Evolutionary conservation across 2,113 vertebrate genomes (phyloP).

Genomic region (Oryzias celebensis): DNA sequence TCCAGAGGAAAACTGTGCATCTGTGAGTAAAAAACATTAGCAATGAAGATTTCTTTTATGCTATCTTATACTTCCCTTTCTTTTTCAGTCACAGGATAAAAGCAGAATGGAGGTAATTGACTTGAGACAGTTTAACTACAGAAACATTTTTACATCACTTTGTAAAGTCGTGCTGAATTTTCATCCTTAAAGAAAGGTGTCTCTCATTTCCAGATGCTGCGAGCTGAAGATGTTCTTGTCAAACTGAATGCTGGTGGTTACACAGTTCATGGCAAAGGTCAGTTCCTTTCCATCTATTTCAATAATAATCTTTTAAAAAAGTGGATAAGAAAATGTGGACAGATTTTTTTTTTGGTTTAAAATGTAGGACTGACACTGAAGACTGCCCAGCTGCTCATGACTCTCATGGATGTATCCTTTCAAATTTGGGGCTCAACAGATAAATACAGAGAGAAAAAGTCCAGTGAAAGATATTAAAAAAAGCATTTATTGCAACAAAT

Average conservation of each 20-base stretch:
- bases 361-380: slow-evolving; percentile 57
- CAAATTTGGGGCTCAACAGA: too few relatives aligned
- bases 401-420: slow-evolving; percentile 69
- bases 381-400: slow-evolving; percentile 57
- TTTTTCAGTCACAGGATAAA: slow-evolving; percentile 52
- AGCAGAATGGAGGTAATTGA: slow-evolving; percentile 29
- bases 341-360: not conserved
- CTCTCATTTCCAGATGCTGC: slow-evolving; percentile 39
- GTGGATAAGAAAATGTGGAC: not conserved
- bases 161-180: not conserved
- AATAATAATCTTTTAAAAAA: not conserved
- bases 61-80: not conserved
- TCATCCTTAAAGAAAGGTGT: not conserved
- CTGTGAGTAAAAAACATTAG: slow-evolving; percentile 30
- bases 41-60: too few relatives aligned
- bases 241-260: slow-evolving; percentile 52
- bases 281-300: slow-evolving; percentile 5
- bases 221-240: slow-evolving; percentile 25
- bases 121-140: too few relatives aligned
- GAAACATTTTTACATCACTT: too few relatives aligned
- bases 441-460: too few relatives aligned
- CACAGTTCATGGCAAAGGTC: slow-evolving; percentile 61
- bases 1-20: slow-evolving; percentile 61
- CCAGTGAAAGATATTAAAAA: too few relatives aligned
- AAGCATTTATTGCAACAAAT: too few relatives aligned